phyloP scores from a whole-genome alignment of 2,113 vertebrate species.

The Nothobranchius kuhntae region DNA sequence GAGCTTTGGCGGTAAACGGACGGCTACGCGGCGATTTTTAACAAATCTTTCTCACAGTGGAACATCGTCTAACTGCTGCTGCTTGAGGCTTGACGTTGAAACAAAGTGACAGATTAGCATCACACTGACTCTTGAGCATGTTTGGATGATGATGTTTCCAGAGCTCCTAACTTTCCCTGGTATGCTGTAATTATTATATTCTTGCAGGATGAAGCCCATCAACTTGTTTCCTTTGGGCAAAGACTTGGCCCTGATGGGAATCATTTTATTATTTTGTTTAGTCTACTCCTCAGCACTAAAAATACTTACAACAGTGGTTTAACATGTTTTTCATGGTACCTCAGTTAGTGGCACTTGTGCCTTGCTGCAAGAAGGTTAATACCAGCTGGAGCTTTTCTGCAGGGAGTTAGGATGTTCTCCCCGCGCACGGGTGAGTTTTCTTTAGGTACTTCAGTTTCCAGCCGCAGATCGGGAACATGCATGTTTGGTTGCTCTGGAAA shows the following conservation, averaged over 20 bases:
- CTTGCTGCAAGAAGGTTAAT: too few species aligned
- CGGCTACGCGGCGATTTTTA: slow-evolving; percentile 25
- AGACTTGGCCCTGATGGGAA: not conserved
- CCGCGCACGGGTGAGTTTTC: too few species aligned
- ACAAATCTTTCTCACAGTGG: slow-evolving; percentile 26
- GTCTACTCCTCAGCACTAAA: not conserved
- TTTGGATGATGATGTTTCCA: slow-evolving; percentile 28
- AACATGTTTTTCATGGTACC: too few species aligned
- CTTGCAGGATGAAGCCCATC: slow-evolving; percentile 22
- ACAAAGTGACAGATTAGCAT: slow-evolving; percentile 29
- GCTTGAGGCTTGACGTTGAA: not conserved
- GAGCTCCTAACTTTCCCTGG: not conserved
- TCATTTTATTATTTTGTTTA: not conserved
- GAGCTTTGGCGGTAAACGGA: slow-evolving; percentile 36
- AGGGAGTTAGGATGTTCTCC: too few species aligned
- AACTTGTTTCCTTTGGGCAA: slow-evolving; percentile 15
- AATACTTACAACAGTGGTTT: not conserved
- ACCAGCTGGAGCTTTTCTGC: too few species aligned
- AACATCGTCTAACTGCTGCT: slow-evolving; percentile 20
- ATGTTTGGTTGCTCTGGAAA: too few species aligned
- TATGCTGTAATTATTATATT: slow-evolving; percentile 28
- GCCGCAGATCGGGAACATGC: too few species aligned
- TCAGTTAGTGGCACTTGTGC: too few species aligned
- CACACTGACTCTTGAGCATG: slow-evolving; percentile 17
- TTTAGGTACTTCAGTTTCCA: too few species aligned